Evolutionary conservation across 2,797 vertebrate genomes (phyloP).

Genomic region (Coracias cyanogaster): DNA sequence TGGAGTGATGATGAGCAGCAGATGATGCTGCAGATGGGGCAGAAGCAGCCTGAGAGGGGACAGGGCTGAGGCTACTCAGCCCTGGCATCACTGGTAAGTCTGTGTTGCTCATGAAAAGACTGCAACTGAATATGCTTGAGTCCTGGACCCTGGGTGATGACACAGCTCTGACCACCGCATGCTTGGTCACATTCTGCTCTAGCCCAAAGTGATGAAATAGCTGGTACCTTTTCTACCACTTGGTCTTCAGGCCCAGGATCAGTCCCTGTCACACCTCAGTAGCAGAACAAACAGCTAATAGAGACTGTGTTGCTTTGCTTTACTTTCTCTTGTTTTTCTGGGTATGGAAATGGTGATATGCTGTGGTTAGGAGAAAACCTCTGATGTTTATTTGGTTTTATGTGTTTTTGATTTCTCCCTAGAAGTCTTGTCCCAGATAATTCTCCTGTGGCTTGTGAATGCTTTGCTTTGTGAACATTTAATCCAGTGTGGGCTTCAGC

Average conservation of each 20-base stretch:
- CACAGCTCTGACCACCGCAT: rapidly evolving
- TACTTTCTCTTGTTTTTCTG: not conserved
- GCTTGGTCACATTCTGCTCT: not conserved
- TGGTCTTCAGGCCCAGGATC: not conserved
- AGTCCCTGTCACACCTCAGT: not conserved
- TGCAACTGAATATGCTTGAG: rapidly evolving
- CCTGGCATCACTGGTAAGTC: not conserved
- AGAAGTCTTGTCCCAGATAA: constrained; percentile 44
- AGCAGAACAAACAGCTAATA: not conserved
- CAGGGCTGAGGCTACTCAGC: not conserved
- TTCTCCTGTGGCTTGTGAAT: constrained; percentile 33
- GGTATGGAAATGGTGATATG: not conserved
- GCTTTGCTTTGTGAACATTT: constrained; percentile 64
- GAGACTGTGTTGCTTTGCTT: not conserved
- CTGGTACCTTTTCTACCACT: not conserved
- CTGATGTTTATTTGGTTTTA: constrained; percentile 22
- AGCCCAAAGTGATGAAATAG: rapidly evolving
- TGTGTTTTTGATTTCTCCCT: constrained; percentile 44
- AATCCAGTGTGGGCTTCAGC: constrained; percentile 42
- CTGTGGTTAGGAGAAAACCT: constrained; percentile 23
- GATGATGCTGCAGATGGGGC: too few relatives aligned
- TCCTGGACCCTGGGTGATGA: not conserved
- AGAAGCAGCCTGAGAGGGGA: not conserved
- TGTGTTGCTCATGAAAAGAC: not conserved
- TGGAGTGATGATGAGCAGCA: too few relatives aligned